A percentile compares a stretch with the other conserved stretches of the same genome.
These are phyloP conservation scores for Linnaemya tessellans DNA, from an alignment of 2,888 invertebrate genomes.

Conservation along the genomic window DNA sequence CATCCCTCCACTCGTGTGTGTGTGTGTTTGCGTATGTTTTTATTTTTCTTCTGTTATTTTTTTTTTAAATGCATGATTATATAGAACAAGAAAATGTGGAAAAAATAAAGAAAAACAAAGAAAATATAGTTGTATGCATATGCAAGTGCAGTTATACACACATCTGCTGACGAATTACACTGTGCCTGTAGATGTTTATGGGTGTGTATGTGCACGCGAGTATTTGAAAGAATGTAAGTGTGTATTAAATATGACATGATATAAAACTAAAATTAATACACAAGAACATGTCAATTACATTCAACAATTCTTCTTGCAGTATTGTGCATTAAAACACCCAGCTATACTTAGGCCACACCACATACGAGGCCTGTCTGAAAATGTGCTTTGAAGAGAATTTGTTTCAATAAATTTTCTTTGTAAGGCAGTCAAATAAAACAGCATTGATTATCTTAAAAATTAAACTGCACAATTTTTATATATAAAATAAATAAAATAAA, in stretches of 20 bases:
- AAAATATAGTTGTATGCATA: background rate
- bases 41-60: no score
- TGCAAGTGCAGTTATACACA: background rate
- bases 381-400: background rate
- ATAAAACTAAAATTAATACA: conserved; percentile 63
- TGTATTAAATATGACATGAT: conserved; percentile 47
- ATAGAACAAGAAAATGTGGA: conserved; percentile 13
- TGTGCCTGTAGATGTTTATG: background rate
- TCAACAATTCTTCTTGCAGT: conserved; percentile 45
- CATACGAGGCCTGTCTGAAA: conserved; percentile 17
- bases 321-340: conserved; percentile 31
- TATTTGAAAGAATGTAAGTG: background rate
- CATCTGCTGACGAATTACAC: conserved; percentile 8
- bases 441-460: no score
- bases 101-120: background rate
- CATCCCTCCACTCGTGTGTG: background rate
- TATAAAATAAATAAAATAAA: no score
- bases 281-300: conserved; percentile 68
- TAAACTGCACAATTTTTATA: no score
- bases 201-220: background rate
- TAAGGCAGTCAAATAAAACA: no score
- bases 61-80: background rate
- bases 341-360: conserved; percentile 2
- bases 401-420: no score
- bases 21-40: background rate